Evolutionary conservation across 2,113 vertebrate species (phyloP).

Genomic region (Empidonax traillii): DNA sequence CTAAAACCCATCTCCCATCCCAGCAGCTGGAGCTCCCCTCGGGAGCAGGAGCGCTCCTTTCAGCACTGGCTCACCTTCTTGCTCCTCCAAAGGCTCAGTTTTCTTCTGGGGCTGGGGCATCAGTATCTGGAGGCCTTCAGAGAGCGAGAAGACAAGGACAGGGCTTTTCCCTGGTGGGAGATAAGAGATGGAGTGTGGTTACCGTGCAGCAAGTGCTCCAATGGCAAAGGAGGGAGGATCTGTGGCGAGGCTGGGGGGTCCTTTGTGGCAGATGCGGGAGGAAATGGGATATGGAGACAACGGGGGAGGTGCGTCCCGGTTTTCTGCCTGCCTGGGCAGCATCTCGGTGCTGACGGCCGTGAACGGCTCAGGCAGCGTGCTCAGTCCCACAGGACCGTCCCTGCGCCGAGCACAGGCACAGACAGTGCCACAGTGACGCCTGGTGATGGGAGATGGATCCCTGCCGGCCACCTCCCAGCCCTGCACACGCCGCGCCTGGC

Average conservation of each 20-base stretch:
- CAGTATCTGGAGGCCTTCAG: slow-evolving; percentile 53
- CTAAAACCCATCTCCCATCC: not conserved
- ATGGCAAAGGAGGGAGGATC: not conserved
- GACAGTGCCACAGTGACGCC: not conserved
- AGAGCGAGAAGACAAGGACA: slow-evolving; percentile 35
- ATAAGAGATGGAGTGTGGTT: fast-evolving
- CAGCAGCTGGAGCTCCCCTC: fast-evolving
- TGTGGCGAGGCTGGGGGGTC: not conserved
- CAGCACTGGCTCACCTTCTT: slow-evolving; percentile 23
- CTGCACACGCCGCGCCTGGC: fast-evolving
- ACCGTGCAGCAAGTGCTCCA: not conserved
- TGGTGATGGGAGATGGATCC: not conserved
- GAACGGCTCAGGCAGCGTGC: not conserved
- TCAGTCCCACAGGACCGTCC: not conserved
- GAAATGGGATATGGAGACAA: not conserved
- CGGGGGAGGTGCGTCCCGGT: fast-evolving
- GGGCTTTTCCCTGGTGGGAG: slow-evolving; percentile 10
- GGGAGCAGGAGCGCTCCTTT: not conserved
- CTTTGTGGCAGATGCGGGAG: not conserved
- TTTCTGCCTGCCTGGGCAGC: not conserved
- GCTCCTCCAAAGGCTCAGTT: not conserved
- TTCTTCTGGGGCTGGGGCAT: not conserved
- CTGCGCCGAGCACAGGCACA: not conserved
- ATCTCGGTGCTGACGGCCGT: fast-evolving
- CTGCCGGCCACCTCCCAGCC: not conserved